Evolutionary conservation across 2,113 vertebrate genomes (phyloP), one percentile per base, ranked within the genome.

Genomic region (Rhodinocichla rosea): DNA sequence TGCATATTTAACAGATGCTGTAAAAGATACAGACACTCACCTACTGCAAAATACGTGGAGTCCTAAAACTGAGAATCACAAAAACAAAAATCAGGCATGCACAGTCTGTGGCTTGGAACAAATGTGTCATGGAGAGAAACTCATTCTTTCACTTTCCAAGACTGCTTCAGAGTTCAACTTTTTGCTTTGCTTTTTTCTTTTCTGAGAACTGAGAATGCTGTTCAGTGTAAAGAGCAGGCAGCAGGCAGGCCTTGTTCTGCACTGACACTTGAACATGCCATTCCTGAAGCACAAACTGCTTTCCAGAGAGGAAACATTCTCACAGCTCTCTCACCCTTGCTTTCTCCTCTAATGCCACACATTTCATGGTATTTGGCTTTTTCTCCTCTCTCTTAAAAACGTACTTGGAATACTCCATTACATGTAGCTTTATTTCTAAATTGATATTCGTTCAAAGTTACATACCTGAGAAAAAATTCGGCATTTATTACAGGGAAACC

Each of bases 111-210:
- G 74, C 50, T 89, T 84, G 89, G 74, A 92, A 92, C 44, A 87
- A 95, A 89, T 30, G 40, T 76, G 74, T 91, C 87, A 91, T 3
- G 44, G 80, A 68, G 15, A 94, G 33, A 67, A 87, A 78, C 20
- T 33, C 39, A 19, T 65, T 52, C 39, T 82, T 95, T 89, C 76
- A 55, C 56, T 90, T 92, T 92, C 81, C 80, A 91, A 77, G 68
- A 55, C n/a, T 20, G 32, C n/a, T 32, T 70, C 11, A 3, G 37
- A 74, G 63, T 45, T 49, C 5, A 10, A 55, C 1, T 35, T 87
- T 90, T 74, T 59, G 35, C 40, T 85, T 60, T 92, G 22, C 3
- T 57, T 87, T 86, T 78, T 74, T 22, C 7, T 77, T 76, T 94
- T 85, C 88, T 92, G 55, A 93, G 83, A 94, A 81, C 17, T 2